Base-by-base conservation (phyloP, 2,888 invertebrate genomes). In the Aplocera efformata region DNA sequence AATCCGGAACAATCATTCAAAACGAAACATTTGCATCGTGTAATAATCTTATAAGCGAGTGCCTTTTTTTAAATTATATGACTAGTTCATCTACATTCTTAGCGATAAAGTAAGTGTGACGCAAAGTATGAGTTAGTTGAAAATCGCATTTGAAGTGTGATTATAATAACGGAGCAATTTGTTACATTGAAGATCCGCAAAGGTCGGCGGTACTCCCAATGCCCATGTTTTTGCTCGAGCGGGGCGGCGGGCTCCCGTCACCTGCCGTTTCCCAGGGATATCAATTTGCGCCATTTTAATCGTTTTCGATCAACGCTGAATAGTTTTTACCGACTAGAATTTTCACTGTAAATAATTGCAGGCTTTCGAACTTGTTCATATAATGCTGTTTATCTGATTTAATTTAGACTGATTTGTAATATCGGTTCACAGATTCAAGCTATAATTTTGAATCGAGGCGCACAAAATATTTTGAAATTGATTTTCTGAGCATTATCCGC, bases 221-320 rank as follows among this genome's bases (percentile, higher is more conserved):
- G 37, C 36, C 32, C 31, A 33, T 62, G 58, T 66, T 62, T 56
- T 53, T 50, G 43, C 49, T 48, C 52, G 37, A 56, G 13, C 13
- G 13, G 13, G 13, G 46, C 44, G 24, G 41, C 42, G 41, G 10
- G 27, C 45, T 26, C 32, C 29, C 59, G 63, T 63, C 81, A 82
- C 68, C 79, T 81, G 80, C 58, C 63, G 50, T 52, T 73, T 80
- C 81, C 69, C 79, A 81, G 65, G 66, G 60, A 73, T 78, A 78
- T 79, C 75, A 78, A 80, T 80, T 78, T 75, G 71, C 64, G 51
- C 67, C 60, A 56, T 68, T 77, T 80, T 73, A 79, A 79, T 79
- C 68, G 72, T 67, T 75, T 72, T 71, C 68, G 56, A 69, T 74
- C 63, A 63, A 46, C 51, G 52, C 49, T 56, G 52, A 60, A 63